Conservation (phyloP, 2,888 invertebrate species). For the Congeria kusceri region DNA sequence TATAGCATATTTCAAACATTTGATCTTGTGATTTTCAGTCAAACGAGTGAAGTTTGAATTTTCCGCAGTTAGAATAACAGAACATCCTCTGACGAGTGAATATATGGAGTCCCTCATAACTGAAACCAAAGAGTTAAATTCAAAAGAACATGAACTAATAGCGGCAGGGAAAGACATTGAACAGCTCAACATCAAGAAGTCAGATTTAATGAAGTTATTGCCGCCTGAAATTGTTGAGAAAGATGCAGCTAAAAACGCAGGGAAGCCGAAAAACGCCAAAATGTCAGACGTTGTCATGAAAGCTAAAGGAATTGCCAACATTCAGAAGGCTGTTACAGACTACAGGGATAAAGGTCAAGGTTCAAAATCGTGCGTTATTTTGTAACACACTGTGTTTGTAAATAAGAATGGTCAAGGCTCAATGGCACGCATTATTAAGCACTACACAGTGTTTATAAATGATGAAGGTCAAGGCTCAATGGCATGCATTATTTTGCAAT, state of each 20-base stretch:
- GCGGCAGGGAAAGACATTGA: constrained; percentile 52
- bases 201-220: constrained; percentile 41
- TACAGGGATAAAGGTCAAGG: constrained; percentile 36
- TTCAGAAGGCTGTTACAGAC: constrained; percentile 48
- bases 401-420: no score
- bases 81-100: constrained; percentile 53
- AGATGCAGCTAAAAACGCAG: not conserved
- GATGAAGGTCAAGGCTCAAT: no score
- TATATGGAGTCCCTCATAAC: constrained; percentile 41
- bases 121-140: constrained; percentile 51
- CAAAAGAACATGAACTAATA: constrained; percentile 48
- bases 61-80: constrained; percentile 44
- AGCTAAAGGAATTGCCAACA: constrained; percentile 41
- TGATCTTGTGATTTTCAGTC: constrained; percentile 66
- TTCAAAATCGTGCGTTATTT: constrained; percentile 58
- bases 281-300: constrained; percentile 42
- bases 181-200: constrained; percentile 45
- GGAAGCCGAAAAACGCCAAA: not conserved
- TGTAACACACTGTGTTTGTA: constrained; percentile 19
- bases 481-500: no score
- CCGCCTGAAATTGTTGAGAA: constrained; percentile 10
- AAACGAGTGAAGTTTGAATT: constrained; percentile 75
- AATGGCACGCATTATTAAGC: no score
- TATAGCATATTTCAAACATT: no score
- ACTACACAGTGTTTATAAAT: no score